Conservation (phyloP, 1,140 invertebrate genomes). For the Battus philenor region DNA sequence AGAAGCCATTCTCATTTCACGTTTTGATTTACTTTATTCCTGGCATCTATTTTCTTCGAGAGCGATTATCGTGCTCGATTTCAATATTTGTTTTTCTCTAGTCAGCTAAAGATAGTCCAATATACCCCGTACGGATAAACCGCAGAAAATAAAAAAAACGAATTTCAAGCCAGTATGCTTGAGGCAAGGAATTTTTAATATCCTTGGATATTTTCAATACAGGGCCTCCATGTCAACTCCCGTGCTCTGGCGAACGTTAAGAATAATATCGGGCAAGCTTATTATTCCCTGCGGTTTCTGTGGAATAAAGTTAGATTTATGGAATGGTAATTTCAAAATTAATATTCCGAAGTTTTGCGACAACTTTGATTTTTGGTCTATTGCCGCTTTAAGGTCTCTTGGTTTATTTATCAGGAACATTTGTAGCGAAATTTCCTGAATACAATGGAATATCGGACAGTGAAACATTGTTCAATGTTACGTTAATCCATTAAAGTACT, state of each 20-base stretch:
- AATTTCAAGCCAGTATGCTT: constrained; percentile 16
- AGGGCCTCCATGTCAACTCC: constrained; percentile 37
- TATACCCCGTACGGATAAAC: constrained; percentile 13
- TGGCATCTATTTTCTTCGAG: background rate
- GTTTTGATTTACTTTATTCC: too few relatives aligned
- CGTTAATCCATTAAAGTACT: too few relatives aligned
- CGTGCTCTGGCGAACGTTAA: constrained; percentile 26
- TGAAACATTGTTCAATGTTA: too few relatives aligned
- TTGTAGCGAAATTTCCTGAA: background rate
- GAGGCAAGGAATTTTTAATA: constrained; percentile 52
- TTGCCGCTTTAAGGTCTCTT: constrained; percentile 19
- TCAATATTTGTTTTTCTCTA: constrained; percentile 7
- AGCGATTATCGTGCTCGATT: constrained; percentile 2
- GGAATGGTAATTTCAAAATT: constrained; percentile 40
- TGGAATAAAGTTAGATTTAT: constrained; percentile 44
- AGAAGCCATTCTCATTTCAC: too few relatives aligned
- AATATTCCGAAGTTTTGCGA: constrained; percentile 34
- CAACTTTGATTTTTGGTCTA: constrained; percentile 34
- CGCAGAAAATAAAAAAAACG: constrained; percentile 17
- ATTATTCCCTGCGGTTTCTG: constrained; percentile 36
- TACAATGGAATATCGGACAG: background rate
- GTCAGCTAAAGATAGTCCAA: background rate
- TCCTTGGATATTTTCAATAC: constrained; percentile 40
- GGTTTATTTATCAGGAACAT: constrained; percentile 28
- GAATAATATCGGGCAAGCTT: constrained; percentile 27